Base-by-base conservation (phyloP, 1,140 invertebrate species). In the Neotoxoptera formosana region DNA sequence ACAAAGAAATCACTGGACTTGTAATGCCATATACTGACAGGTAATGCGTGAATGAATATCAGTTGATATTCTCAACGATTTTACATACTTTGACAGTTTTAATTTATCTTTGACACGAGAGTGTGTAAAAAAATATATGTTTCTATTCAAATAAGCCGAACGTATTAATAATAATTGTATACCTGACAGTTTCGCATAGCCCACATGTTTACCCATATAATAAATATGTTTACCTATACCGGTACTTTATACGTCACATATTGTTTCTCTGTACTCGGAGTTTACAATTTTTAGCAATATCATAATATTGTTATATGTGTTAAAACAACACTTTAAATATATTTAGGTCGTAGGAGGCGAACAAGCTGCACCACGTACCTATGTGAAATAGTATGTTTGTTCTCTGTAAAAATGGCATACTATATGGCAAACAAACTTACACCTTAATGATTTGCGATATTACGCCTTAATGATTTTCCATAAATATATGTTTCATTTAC, bases 1-100 rank as follows among this genome's bases (percentile, higher is more conserved):
- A 86, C 84, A 47, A 86, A 47, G 41, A 86, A 86, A 86, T 86
- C 84, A 86, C 84, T 41, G 30, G 23, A 86, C 25, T 86, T 47
- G 9, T 76, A 76, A 76, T 76, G n/a, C 9, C 41, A 45, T 45
- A 53, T 20, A 53, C 51, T 23, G 36, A 86, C 83, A 45, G 36
- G 83, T 25, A 41, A 86, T 86, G 36, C 23, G 36, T 34, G n/a
- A 83, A 83, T 83, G 21, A 20, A 83, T 36, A 83, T 36, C 36
- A 36, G 81, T 83, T 41, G 45, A 41, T 25, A 86, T 45, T 45
- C 83, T 86, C 41, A 41, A 41, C 23, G 23, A 86, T 86, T 86
- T 86, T 86, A 86, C 25, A 48, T 86, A 47, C 45, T 86, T 86
- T 86, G 84, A 86, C 84, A 86, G 30, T 86, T 47, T 86, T 86